A percentile compares a stretch with the other conserved stretches of the same genome.
These are phyloP conservation scores for Anser cygnoides DNA, from an alignment of 2,113 vertebrate genomes.

Conservation along the genomic window DNA sequence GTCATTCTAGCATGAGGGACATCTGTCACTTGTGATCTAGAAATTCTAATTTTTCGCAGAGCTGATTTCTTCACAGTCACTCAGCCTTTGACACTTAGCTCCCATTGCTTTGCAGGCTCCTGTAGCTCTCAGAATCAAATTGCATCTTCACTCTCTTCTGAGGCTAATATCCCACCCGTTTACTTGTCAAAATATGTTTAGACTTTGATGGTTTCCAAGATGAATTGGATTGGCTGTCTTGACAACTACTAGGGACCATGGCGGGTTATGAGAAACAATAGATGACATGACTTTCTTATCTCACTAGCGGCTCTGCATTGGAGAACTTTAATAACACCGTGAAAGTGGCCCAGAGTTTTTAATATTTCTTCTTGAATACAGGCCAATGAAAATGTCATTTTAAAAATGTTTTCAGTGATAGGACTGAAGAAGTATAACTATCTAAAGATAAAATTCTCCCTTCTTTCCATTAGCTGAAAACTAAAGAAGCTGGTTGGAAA, in stretches of 20 bases:
- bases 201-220: slow-evolving; percentile 8
- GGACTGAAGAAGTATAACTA: not conserved
- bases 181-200: slow-evolving; percentile 27
- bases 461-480: slow-evolving; percentile 36
- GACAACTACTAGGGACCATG: not conserved
- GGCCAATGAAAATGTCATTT: not conserved
- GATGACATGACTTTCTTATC: not conserved
- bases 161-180: slow-evolving; percentile 3
- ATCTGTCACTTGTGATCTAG: slow-evolving; percentile 33
- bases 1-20: slow-evolving; percentile 6
- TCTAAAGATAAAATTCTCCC: not conserved
- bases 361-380: not conserved
- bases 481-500: not conserved
- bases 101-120: not conserved
- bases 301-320: not conserved
- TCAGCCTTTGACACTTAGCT: slow-evolving; percentile 11
- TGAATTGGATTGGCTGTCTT: slow-evolving; percentile 24
- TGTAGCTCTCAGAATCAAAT: slow-evolving; percentile 30
- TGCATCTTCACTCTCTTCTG: slow-evolving; percentile 2
- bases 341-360: slow-evolving; percentile 25
- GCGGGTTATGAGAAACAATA: slow-evolving; percentile 40
- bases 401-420: not conserved
- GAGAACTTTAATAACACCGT: slow-evolving; percentile 38
- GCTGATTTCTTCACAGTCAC: slow-evolving; percentile 12
- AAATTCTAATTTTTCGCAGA: slow-evolving; percentile 5